phyloP scores from a whole-genome alignment of 1,140 invertebrate species.

The Oppia nitens region DNA sequence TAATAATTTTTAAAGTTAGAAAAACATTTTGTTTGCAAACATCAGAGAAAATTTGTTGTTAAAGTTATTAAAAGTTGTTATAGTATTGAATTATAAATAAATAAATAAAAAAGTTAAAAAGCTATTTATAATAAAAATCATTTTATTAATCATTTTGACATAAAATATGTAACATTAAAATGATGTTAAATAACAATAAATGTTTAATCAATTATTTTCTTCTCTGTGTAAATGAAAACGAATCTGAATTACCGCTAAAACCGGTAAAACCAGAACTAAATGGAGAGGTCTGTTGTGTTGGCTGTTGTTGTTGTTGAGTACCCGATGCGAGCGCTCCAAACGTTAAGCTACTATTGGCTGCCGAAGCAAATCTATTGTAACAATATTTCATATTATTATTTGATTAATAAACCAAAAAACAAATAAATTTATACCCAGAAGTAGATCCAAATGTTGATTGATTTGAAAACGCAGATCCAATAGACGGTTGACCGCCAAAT shows the following conservation, averaged over 20 bases:
- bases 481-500: slow-evolving; percentile 16
- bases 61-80: too few species aligned
- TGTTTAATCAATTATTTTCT: too few species aligned
- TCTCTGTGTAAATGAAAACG: background rate
- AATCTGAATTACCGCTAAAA: background rate
- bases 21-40: too few species aligned
- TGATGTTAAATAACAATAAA: too few species aligned
- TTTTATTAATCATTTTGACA: too few species aligned
- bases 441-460: slow-evolving; percentile 11
- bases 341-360: background rate
- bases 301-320: background rate
- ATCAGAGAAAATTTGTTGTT: too few species aligned
- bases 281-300: background rate
- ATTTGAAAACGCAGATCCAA: slow-evolving; percentile 16
- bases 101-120: too few species aligned
- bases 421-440: background rate
- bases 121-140: too few species aligned
- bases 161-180: too few species aligned
- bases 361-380: background rate
- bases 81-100: too few species aligned
- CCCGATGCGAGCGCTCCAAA: background rate
- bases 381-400: too few species aligned
- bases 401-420: background rate
- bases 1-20: too few species aligned
- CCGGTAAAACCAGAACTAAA: background rate